phyloP scores from a whole-genome alignment of 2,888 invertebrate genomes.

The Cyclophora punctaria region DNA sequence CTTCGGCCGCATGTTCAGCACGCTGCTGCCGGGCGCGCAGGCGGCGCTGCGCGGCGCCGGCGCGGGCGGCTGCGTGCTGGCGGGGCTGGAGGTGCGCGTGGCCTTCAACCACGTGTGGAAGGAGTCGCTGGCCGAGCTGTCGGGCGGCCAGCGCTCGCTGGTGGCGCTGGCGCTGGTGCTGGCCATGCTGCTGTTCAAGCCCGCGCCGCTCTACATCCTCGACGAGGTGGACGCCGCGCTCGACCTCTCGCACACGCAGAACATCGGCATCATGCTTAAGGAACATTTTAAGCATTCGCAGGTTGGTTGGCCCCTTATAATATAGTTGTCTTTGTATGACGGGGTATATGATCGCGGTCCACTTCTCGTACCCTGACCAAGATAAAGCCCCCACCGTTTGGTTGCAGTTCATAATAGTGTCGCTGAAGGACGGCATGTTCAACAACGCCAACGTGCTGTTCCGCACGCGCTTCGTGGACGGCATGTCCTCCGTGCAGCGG shows the following conservation, averaged over 20 bases:
- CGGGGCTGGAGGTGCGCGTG: constrained; percentile 89
- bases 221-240: constrained; percentile 99
- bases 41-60: constrained; percentile 86
- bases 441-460: constrained; percentile 98
- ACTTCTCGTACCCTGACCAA: no score
- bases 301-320: constrained; percentile 12
- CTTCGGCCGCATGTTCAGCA: constrained; percentile 95
- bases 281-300: constrained; percentile 41
- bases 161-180: constrained; percentile 97
- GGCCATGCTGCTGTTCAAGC: constrained; percentile 96
- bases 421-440: constrained; percentile 99
- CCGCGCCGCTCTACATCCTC: constrained; percentile 98
- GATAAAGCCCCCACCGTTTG: no score
- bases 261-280: constrained; percentile 96
- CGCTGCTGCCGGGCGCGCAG: constrained; percentile 91
- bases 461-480: constrained; percentile 95
- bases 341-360: no score
- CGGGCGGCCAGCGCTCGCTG: constrained; percentile 96
- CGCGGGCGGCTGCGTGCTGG: constrained; percentile 80
- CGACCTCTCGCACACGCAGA: constrained; percentile 98
- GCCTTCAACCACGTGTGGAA: constrained; percentile 97
- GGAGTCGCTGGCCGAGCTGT: constrained; percentile 94
- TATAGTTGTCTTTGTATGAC: no score
- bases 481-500: constrained; percentile 90
- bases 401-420: constrained; percentile 96